phyloP scores from a whole-genome alignment of 2,797 vertebrate genomes.

The Xerus rutilus region DNA sequence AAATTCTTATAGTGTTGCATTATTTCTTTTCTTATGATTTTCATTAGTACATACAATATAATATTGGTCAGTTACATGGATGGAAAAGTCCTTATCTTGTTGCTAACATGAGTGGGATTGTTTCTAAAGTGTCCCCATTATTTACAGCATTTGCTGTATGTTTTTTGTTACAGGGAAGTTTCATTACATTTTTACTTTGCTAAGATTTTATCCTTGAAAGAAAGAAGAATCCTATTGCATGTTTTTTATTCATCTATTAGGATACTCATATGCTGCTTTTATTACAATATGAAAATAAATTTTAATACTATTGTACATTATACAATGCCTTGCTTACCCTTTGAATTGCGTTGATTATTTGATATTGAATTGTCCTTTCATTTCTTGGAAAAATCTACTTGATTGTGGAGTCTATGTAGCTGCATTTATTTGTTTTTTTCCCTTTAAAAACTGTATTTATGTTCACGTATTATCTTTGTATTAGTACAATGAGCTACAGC shows the following conservation, averaged over 20 bases:
- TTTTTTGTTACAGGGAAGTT: neutral
- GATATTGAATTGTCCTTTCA: neutral
- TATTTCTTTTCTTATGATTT: constrained; percentile 24
- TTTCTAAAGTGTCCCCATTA: neutral
- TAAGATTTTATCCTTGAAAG: constrained; percentile 19
- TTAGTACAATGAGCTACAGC: neutral
- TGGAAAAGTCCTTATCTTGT: neutral
- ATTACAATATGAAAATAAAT: neutral
- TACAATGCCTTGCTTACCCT: neutral
- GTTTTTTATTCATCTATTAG: neutral
- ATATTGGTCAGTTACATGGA: neutral
- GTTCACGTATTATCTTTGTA: neutral
- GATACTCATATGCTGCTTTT: constrained; percentile 19
- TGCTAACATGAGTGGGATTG: neutral
- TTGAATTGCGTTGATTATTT: constrained; percentile 30
- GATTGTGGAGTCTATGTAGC: neutral
- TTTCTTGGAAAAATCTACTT: constrained; percentile 30
- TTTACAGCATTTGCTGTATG: neutral
- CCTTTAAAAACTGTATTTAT: neutral
- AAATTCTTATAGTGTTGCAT: neutral
- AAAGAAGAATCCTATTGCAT: constrained; percentile 6
- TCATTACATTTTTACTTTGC: constrained; percentile 15
- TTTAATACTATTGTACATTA: constrained; percentile 10
- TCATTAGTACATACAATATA: neutral
- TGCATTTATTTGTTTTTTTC: constrained; percentile 14